A percentile compares a stretch with the other conserved stretches of the same genome.
Evolutionary conservation across 2,113 vertebrate genomes (phyloP).

Genomic region (Atherinomorus stipes): DNA sequence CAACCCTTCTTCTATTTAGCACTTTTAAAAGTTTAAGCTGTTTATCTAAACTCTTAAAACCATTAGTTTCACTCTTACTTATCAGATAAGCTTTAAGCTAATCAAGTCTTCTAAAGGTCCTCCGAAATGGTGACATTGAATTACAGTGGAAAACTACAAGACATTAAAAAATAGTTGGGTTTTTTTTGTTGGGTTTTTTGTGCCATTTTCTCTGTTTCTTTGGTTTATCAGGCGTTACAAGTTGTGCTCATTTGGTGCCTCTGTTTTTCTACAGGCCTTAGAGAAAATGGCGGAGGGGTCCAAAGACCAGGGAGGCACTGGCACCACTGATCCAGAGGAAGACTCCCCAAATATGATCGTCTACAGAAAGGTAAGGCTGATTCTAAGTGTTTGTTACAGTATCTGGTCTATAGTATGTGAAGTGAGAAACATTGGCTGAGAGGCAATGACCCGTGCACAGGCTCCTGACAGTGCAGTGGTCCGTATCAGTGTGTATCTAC

Average conservation of each 20-base stretch:
- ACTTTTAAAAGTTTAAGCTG: too few species aligned
- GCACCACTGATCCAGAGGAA: constrained; percentile 88
- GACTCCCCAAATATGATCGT: constrained; percentile 97
- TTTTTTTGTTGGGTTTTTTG: too few species aligned
- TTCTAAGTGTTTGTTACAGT: constrained; percentile 12
- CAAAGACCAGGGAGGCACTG: constrained; percentile 81
- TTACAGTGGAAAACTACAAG: too few species aligned
- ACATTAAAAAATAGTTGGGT: too few species aligned
- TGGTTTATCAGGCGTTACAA: neutral
- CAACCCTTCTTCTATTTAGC: neutral
- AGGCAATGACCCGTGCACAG: constrained; percentile 40
- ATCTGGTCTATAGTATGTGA: neutral
- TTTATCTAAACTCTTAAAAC: too few species aligned
- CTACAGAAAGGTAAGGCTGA: constrained; percentile 92
- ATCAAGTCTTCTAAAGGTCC: too few species aligned
- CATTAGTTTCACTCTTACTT: too few species aligned
- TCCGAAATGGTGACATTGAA: too few species aligned
- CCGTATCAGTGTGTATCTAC: constrained; percentile 42
- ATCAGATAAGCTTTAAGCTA: too few species aligned
- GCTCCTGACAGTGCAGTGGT: constrained; percentile 48
- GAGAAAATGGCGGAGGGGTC: constrained; percentile 90
- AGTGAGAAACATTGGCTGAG: constrained; percentile 18
- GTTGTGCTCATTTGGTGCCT: constrained; percentile 10
- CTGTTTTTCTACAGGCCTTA: constrained; percentile 48
- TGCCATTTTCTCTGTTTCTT: constrained; percentile 20